Percentiles rank a stretch among this genome's conserved stretches.
Evolutionary conservation across 2,113 vertebrate species (phyloP).

Genomic region (Bettongia penicillata): DNA sequence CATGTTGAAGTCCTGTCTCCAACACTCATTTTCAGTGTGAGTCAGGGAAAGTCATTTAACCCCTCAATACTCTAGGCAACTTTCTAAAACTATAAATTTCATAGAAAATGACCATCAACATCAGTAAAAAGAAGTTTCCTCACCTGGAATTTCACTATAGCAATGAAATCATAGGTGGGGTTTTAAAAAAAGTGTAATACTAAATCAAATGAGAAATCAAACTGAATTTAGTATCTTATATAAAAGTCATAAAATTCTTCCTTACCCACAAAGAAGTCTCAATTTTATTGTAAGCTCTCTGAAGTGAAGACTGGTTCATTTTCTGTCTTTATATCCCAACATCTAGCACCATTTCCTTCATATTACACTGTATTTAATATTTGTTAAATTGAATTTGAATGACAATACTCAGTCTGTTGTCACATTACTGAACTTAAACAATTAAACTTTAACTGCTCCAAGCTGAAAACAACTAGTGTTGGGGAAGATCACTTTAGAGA

Average conservation of each 20-base stretch:
- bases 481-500: background rate
- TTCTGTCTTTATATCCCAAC: background rate
- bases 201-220: background rate
- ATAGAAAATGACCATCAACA: background rate
- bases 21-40: background rate
- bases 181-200: background rate
- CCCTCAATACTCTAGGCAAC: background rate
- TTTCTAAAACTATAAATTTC: background rate
- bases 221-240: background rate
- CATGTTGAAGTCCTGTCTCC: background rate
- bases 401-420: background rate
- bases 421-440: background rate
- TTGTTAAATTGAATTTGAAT: background rate
- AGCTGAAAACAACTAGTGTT: background rate
- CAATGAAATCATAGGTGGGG: background rate
- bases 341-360: background rate
- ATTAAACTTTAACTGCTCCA: background rate
- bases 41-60: background rate
- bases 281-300: background rate
- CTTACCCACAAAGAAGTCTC: background rate
- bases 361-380: background rate
- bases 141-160: background rate
- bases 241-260: background rate
- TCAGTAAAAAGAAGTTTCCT: background rate
- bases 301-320: background rate